These are phyloP conservation scores for Carpatolechia fugitivella DNA, from an alignment of 2,888 invertebrate species.

Conservation along the genomic window DNA sequence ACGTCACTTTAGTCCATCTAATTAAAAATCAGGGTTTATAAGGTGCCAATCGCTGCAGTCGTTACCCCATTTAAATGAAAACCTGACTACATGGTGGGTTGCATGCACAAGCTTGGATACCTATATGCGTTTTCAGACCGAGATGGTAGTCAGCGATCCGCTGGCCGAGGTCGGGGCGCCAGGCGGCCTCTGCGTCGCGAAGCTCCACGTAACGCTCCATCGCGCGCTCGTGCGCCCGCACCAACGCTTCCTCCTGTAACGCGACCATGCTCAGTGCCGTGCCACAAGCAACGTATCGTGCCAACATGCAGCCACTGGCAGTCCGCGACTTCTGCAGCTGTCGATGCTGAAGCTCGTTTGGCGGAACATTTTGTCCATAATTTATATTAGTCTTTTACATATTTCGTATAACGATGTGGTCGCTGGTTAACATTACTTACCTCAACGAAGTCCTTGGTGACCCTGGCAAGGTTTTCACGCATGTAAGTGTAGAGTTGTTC, in stretches of 20 bases:
- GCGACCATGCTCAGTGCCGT: too few relatives aligned
- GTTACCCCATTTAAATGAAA: too few relatives aligned
- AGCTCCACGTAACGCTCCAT: constrained; percentile 45
- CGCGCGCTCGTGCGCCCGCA: constrained; percentile 51
- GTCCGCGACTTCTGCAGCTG: too few relatives aligned
- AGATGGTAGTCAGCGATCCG: constrained; percentile 51
- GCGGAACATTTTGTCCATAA: too few relatives aligned
- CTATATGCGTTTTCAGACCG: constrained; percentile 42
- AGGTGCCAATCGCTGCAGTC: too few relatives aligned
- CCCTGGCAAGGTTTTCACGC: constrained; percentile 49
- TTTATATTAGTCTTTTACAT: too few relatives aligned
- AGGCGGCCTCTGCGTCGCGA: constrained; percentile 38
- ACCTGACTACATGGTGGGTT: neutral
- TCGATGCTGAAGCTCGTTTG: too few relatives aligned
- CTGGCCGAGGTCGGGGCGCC: constrained; percentile 53
- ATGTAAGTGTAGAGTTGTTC: constrained; percentile 58
- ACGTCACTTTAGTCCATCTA: too few relatives aligned
- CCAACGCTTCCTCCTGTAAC: constrained; percentile 55
- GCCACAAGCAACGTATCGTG: too few relatives aligned
- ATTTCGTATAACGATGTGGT: too few relatives aligned
- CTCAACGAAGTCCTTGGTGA: constrained; percentile 61
- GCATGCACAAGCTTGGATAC: constrained; percentile 28
- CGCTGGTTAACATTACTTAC: constrained; percentile 27
- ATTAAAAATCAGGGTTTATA: too few relatives aligned
- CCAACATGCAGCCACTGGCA: too few relatives aligned